Conservation (phyloP, 2,888 invertebrate species). For the Tenthredo scrophulariae region DNA sequence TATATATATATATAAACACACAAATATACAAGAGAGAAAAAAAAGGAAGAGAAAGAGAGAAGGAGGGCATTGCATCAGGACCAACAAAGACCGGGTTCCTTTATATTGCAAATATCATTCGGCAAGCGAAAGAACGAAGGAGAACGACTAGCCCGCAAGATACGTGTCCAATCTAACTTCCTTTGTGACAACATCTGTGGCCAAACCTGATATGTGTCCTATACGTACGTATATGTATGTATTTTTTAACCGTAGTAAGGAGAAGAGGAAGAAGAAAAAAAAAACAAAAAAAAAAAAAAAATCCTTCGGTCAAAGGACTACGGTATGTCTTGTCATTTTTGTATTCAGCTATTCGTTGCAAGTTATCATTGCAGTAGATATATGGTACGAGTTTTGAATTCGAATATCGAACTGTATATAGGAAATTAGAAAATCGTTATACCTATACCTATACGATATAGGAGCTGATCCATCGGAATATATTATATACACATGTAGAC, state of each 20-base stretch:
- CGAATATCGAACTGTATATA: background rate
- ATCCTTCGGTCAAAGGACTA: background rate
- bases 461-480: background rate
- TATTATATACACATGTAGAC: background rate
- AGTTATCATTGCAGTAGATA: background rate
- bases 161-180: constrained; percentile 64
- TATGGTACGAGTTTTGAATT: background rate
- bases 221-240: background rate
- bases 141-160: constrained; percentile 58
- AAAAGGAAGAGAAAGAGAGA: constrained; percentile 14
- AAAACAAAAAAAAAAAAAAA: background rate
- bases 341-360: background rate
- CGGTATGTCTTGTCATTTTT: background rate
- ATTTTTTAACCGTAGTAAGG: background rate
- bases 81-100: constrained; percentile 46
- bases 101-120: constrained; percentile 58
- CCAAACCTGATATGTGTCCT: constrained; percentile 26
- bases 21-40: background rate
- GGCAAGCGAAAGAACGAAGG: constrained; percentile 48
- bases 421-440: background rate
- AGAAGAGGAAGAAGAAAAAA: background rate
- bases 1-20: background rate
- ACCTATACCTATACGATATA: background rate
- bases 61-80: background rate
- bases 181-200: constrained; percentile 58